Percentiles rank a stretch among this genome's conserved stretches.
phyloP scores from a whole-genome alignment of 2,113 vertebrate genomes.

The Phrynosoma blainvillii region DNA sequence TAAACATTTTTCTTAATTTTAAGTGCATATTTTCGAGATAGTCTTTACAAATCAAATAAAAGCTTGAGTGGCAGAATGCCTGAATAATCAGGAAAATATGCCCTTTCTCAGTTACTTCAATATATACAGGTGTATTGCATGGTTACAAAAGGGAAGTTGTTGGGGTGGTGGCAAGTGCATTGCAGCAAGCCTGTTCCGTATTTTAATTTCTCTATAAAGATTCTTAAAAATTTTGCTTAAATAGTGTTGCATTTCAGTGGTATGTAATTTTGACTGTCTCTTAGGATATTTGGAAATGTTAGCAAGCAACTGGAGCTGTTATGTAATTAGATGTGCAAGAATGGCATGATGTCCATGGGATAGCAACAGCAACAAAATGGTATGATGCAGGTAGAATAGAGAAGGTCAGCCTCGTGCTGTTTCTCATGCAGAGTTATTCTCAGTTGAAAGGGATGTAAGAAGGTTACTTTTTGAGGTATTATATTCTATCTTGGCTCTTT shows the following conservation, averaged over 20 bases:
- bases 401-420: background rate
- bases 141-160: slow-evolving; percentile 41
- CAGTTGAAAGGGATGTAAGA: background rate
- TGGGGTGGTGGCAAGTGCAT: slow-evolving; percentile 35
- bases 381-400: background rate
- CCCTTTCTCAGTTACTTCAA: slow-evolving; percentile 30
- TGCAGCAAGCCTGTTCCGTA: slow-evolving; percentile 19
- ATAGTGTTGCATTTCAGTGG: slow-evolving; percentile 33
- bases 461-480: background rate
- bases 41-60: slow-evolving; percentile 39
- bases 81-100: background rate
- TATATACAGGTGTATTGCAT: background rate
- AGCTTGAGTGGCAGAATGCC: background rate
- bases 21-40: slow-evolving; percentile 25
- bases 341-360: background rate
- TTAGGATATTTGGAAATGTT: background rate
- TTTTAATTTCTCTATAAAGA: slow-evolving; percentile 34
- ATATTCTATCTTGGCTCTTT: background rate
- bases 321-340: background rate
- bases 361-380: background rate
- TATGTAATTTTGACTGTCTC: slow-evolving; percentile 12
- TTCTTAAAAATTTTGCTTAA: slow-evolving; percentile 24
- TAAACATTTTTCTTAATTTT: slow-evolving; percentile 28
- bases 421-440: background rate
- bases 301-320: background rate